phyloP scores from a whole-genome alignment of 1,140 invertebrate genomes.

The Formica selysi region DNA sequence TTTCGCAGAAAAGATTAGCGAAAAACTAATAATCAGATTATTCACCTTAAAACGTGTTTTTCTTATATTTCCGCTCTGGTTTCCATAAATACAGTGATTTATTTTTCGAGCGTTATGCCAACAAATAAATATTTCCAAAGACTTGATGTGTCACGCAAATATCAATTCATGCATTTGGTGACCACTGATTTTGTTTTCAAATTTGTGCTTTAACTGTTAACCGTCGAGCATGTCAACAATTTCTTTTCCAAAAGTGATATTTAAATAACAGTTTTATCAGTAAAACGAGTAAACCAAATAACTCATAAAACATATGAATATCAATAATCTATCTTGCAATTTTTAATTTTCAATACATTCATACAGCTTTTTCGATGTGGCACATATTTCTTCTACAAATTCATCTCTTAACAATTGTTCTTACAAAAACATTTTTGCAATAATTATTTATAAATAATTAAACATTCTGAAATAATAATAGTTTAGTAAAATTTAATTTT shows the following conservation, averaged over 20 bases:
- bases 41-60: slow-evolving; percentile 68
- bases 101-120: not conserved
- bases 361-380: not conserved
- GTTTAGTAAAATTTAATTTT: not conserved
- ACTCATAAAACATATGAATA: slow-evolving; percentile 49
- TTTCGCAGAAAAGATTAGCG: slow-evolving; percentile 74
- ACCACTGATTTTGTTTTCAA: not conserved
- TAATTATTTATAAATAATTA: slow-evolving; percentile 7
- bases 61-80: slow-evolving; percentile 52
- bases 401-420: not conserved
- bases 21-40: slow-evolving; percentile 73
- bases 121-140: slow-evolving; percentile 30
- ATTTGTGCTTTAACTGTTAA: slow-evolving; percentile 2
- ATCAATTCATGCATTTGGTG: slow-evolving; percentile 4
- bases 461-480: slow-evolving; percentile 5
- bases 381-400: slow-evolving; percentile 25
- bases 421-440: not conserved
- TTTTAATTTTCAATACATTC: slow-evolving; percentile 47
- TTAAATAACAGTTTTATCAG: slow-evolving; percentile 27
- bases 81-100: slow-evolving; percentile 15
- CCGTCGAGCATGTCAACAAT: not conserved
- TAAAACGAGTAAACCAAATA: slow-evolving; percentile 38
- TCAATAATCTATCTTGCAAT: slow-evolving; percentile 58
- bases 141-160: not conserved
- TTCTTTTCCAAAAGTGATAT: slow-evolving; percentile 22